These are phyloP conservation scores for Aegypius monachus DNA, from an alignment of 2,113 vertebrate species.

Conservation along the genomic window DNA sequence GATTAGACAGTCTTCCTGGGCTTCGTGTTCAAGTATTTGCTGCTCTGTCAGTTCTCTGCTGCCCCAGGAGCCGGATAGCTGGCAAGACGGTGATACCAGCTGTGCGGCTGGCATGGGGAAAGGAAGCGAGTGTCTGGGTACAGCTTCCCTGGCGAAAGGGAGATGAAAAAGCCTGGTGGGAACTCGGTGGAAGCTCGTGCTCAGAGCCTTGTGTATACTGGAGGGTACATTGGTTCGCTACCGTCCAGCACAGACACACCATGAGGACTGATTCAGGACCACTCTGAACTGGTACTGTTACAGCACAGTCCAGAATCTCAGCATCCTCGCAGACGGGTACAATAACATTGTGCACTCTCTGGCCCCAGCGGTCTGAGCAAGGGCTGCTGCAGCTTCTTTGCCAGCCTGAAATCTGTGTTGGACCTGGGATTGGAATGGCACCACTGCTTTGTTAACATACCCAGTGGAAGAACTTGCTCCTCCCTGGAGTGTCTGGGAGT, in stretches of 20 bases:
- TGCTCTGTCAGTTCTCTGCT: neutral
- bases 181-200: neutral
- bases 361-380: neutral
- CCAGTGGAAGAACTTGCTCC: neutral
- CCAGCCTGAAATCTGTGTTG: neutral
- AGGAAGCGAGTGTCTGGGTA: neutral
- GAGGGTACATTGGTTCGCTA: neutral
- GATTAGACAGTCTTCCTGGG: neutral
- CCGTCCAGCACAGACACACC: neutral
- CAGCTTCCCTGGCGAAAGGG: rapidly evolving
- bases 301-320: neutral
- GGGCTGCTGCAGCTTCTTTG: neutral
- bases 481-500: rapidly evolving
- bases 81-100: neutral
- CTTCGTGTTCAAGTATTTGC: neutral
- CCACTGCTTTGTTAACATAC: neutral
- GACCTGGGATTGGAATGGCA: neutral
- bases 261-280: neutral
- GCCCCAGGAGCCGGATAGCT: neutral
- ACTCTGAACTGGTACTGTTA: neutral
- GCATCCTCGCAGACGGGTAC: neutral
- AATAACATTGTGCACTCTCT: rapidly evolving
- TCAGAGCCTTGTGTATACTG: neutral
- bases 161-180: neutral
- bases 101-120: neutral